Percentiles rank a stretch among this genome's conserved stretches.
Evolutionary conservation across 2,888 invertebrate genomes (phyloP).

Genomic region (Steinernema hermaphroditum): DNA sequence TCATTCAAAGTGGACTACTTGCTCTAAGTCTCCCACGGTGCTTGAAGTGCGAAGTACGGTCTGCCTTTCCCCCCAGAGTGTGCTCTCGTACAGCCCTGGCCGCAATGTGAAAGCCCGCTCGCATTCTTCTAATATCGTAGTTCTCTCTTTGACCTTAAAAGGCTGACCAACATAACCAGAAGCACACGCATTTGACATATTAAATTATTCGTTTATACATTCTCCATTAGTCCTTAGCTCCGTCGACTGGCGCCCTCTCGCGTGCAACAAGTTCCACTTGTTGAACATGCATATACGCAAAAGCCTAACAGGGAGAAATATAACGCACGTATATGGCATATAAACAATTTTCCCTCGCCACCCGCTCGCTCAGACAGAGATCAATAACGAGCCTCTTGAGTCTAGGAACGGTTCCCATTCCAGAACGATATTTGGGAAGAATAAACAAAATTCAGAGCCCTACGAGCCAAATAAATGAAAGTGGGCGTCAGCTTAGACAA

Average conservation of each 20-base stretch:
- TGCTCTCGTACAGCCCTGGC: no score
- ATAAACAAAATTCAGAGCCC: not conserved
- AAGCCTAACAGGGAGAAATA: constrained; percentile 9
- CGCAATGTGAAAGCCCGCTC: not conserved
- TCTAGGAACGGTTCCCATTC: constrained; percentile 2
- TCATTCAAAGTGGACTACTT: not conserved
- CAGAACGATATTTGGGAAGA: constrained; percentile 5
- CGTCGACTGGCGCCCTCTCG: constrained; percentile 2
- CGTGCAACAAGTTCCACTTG: constrained; percentile 2
- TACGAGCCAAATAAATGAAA: not conserved
- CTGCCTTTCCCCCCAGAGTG: not conserved
- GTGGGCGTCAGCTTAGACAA: not conserved
- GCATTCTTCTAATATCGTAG: not conserved
- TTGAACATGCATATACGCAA: constrained; percentile 28
- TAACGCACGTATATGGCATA: constrained; percentile 13
- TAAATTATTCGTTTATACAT: constrained; percentile 20
- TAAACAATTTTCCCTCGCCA: constrained; percentile 20
- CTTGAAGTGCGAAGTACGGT: not conserved
- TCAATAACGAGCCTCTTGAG: constrained; percentile 17
- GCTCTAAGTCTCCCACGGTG: not conserved
- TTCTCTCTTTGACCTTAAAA: constrained; percentile 14
- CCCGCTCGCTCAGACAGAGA: constrained; percentile 16
- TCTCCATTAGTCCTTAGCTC: constrained; percentile 16
- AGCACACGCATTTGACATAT: constrained; percentile 29
- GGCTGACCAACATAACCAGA: not conserved